These are phyloP conservation scores for Thunnus thynnus DNA, from an alignment of 2,113 vertebrate genomes.

Conservation along the genomic window DNA sequence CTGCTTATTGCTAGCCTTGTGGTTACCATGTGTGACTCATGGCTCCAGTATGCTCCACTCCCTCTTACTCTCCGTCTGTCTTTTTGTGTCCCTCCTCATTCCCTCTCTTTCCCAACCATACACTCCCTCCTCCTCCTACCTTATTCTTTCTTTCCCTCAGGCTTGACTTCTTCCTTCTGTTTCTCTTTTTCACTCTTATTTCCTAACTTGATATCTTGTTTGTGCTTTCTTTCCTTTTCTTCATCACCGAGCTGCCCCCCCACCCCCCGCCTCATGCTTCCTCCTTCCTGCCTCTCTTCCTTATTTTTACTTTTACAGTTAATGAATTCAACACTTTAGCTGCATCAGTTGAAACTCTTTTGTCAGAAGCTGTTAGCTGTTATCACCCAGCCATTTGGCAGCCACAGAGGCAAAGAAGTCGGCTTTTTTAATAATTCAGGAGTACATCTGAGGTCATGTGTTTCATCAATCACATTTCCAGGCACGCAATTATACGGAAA, in stretches of 20 bases:
- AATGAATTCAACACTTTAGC: background rate
- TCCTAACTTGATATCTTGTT: background rate
- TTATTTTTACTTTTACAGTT: slow-evolving; percentile 2
- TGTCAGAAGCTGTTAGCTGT: background rate
- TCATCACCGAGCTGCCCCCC: background rate
- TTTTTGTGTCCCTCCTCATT: slow-evolving; percentile 28
- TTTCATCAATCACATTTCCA: background rate
- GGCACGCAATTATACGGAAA: background rate
- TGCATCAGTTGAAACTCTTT: background rate
- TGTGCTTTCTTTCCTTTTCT: background rate
- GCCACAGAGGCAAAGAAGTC: background rate
- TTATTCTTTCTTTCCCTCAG: background rate
- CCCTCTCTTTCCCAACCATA: slow-evolving; percentile 39
- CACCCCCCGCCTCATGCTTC: too few relatives aligned
- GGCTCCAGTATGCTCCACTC: slow-evolving; percentile 73
- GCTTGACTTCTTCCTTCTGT: background rate
- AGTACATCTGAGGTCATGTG: background rate
- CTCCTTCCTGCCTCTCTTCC: background rate
- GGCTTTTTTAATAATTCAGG: background rate
- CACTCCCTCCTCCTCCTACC: slow-evolving; percentile 28
- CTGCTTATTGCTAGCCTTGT: slow-evolving; percentile 34
- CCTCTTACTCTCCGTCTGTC: slow-evolving; percentile 44
- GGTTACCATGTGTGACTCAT: slow-evolving; percentile 76
- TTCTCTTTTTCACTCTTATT: background rate
- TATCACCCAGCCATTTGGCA: background rate